phyloP scores from a whole-genome alignment of 1,140 invertebrate species.

The Drosophila sp. region DNA sequence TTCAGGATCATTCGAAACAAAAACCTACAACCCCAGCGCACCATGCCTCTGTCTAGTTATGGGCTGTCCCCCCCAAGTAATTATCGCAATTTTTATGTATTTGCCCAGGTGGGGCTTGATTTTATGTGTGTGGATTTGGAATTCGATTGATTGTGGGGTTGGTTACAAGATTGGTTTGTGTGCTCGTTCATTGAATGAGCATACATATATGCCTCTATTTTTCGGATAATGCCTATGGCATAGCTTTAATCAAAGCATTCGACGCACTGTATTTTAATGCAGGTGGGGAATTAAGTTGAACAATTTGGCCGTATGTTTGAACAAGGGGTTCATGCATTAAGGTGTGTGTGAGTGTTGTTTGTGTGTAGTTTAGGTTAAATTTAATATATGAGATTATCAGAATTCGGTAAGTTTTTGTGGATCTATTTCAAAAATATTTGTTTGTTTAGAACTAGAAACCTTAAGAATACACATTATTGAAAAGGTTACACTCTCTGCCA shows the following conservation, averaged over 20 bases:
- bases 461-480: neutral
- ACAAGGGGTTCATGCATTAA: neutral
- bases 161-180: neutral
- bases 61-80: slow-evolving; percentile 8
- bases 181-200: neutral
- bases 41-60: neutral
- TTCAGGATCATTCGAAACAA: too few relatives aligned
- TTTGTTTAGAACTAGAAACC: neutral
- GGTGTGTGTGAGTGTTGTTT: neutral
- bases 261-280: slow-evolving; percentile 5
- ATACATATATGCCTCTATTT: slow-evolving; percentile 3
- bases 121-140: slow-evolving; percentile 16
- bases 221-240: slow-evolving; percentile 14
- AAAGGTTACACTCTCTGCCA: too few relatives aligned
- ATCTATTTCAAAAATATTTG: neutral
- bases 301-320: neutral
- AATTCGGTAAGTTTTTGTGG: neutral
- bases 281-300: slow-evolving; percentile 12
- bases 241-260: slow-evolving; percentile 3
- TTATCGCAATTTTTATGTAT: slow-evolving; percentile 25
- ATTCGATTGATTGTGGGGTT: slow-evolving; percentile 23
- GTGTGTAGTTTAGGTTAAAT: neutral
- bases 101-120: slow-evolving; percentile 14
- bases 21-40: neutral
- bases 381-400: neutral